phyloP scores from a whole-genome alignment of 2,888 invertebrate species.

The Phymatocera aterrima region DNA sequence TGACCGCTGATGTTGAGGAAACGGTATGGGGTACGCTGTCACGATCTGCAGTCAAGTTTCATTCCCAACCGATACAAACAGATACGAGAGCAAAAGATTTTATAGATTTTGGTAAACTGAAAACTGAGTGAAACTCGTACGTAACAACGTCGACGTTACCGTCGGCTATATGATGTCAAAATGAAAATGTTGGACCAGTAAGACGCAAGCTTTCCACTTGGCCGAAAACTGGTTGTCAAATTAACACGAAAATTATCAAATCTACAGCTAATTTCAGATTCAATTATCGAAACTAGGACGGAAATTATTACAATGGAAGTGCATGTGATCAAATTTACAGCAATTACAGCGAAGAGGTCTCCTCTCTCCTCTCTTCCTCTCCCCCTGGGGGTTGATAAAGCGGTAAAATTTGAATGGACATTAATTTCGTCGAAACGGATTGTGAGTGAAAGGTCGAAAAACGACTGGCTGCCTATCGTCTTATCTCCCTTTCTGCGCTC shows the following conservation, averaged over 20 bases:
- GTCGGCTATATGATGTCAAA: not conserved
- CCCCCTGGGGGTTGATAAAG: not conserved
- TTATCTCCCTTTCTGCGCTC: not conserved
- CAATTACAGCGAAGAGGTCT: not conserved
- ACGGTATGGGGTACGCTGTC: not conserved
- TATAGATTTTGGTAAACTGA: not conserved
- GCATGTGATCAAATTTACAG: not conserved
- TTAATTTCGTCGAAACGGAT: slow-evolving; percentile 20
- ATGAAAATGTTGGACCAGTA: not conserved
- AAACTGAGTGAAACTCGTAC: slow-evolving; percentile 21
- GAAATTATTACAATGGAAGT: not conserved
- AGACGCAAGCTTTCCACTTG: not conserved
- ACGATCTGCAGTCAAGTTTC: not conserved
- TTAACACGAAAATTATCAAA: not conserved
- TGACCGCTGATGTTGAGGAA: slow-evolving; percentile 4
- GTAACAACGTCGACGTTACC: not conserved
- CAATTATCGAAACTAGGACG: not conserved
- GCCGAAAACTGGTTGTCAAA: not conserved
- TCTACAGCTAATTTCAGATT: not conserved
- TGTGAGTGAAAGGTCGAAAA: slow-evolving; percentile 45
- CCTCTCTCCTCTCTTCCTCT: not conserved
- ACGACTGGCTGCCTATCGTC: slow-evolving; percentile 37
- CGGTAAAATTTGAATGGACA: slow-evolving; percentile 39
- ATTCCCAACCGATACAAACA: not conserved
- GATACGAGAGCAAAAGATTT: not conserved